Base-by-base conservation (phyloP, 2,888 invertebrate genomes). In the Epistrophe eligans region DNA sequence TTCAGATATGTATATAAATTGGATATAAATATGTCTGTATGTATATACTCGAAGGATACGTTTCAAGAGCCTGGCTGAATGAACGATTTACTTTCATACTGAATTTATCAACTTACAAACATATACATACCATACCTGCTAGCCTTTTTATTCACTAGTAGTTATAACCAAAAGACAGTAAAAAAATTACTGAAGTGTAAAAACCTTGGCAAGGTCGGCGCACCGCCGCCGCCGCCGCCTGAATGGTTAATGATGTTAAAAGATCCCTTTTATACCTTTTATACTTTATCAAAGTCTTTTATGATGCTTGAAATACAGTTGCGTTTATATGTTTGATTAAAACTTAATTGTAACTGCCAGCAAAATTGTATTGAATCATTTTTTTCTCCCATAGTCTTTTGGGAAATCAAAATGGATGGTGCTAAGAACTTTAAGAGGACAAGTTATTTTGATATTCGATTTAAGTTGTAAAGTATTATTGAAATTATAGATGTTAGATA, bases 211-310 rank as follows among this genome's bases (percentile, higher is more conserved):
- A 60, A 40, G 19, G 40, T 19, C 19, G 60, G 13, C 24, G 24
- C 15, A 15, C 19, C 60, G n/a, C n/a, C n/a, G n/a, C n/a, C n/a
- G n/a, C n/a, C n/a, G n/a, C n/a, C n/a, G 19, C 38, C 24, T 60
- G 60, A 38, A 60, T 60, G 19, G 38, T 40, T 60, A 60, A 60
- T 60, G 60, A 40, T 38, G 15, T 40, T 40, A 24, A 60, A 60
- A 40, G 7, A 58, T 58, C 10, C 17, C 6, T 35, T 17, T n/a
- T n/a, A n/a, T 58, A 11, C n/a, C 35, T 35, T 35, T 50, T 19
- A 19, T 50, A 2, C 17, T 50, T 50, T 19, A 19, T 10, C 19
- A 19, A 19, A 17, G 4, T 19, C 19, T 19, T 3, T 50, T 19
- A 11, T 17, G 50, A 11, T 17, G 50, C 1, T 19, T 48, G 3